These are phyloP conservation scores for Heterochromis multidens DNA, from an alignment of 2,113 vertebrate genomes.

Conservation along the genomic window DNA sequence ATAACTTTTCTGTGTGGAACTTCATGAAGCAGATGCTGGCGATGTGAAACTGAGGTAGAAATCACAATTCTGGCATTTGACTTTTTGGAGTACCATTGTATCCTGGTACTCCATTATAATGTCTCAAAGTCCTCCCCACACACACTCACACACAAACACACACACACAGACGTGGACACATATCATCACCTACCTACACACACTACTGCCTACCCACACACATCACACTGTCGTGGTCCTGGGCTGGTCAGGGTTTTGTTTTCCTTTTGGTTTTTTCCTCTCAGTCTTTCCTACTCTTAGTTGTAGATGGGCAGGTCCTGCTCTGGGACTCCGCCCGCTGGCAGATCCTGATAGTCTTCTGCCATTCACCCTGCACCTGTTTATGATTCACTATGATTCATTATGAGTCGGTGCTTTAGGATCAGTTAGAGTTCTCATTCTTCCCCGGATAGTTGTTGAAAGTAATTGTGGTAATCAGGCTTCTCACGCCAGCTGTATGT, in stretches of 20 bases:
- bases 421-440: accelerated
- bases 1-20: neutral
- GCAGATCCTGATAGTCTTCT: neutral
- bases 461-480: neutral
- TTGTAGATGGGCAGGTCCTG: neutral
- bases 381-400: accelerated
- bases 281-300: too few relatives aligned
- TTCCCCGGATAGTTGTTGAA: neutral
- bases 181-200: neutral
- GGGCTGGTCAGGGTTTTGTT: too few relatives aligned
- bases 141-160: neutral
- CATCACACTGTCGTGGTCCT: neutral
- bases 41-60: neutral
- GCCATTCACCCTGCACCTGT: accelerated
- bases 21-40: neutral
- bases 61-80: neutral
- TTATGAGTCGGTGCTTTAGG: neutral
- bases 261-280: too few relatives aligned
- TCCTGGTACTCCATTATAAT: neutral
- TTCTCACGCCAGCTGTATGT: neutral
- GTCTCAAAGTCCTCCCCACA: neutral
- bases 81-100: neutral
- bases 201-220: neutral
- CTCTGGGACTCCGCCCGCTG: neutral
- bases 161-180: neutral